Percentiles rank a stretch among this genome's conserved stretches.
These are phyloP conservation scores for Syngnathoides biaculeatus DNA, from an alignment of 2,113 vertebrate genomes.

Conservation along the genomic window DNA sequence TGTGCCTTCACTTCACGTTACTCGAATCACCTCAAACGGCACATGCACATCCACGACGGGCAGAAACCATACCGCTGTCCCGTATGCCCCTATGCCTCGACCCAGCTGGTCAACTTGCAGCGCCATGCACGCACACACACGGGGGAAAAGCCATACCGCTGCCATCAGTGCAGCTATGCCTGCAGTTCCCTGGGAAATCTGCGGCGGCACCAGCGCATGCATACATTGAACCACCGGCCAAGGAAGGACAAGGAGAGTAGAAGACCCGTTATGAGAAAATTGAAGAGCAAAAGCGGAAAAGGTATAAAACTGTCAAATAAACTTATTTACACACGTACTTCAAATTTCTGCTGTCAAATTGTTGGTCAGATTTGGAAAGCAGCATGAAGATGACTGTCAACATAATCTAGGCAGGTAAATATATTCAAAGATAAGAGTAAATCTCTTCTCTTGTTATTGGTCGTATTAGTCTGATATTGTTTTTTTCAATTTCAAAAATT, in stretches of 20 bases:
- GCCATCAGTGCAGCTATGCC: conserved; percentile 86
- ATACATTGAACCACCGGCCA: conserved; percentile 66
- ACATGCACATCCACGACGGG: conserved; percentile 98
- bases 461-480: too few species aligned
- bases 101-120: conserved; percentile 96
- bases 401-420: too few species aligned
- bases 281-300: conserved; percentile 60
- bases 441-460: too few species aligned
- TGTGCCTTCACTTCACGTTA: conserved; percentile 95
- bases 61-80: conserved; percentile 94
- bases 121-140: conserved; percentile 95
- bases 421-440: too few species aligned
- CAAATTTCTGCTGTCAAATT: background rate
- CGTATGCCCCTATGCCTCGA: conserved; percentile 89
- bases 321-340: background rate
- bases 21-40: conserved; percentile 94
- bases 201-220: conserved; percentile 92
- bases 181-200: conserved; percentile 97
- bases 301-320: conserved; percentile 43
- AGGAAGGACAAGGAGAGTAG: conserved; percentile 60
- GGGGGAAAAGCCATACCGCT: conserved; percentile 94
- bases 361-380: background rate
- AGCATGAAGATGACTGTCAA: too few species aligned
- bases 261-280: conserved; percentile 62
- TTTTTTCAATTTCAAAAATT: too few species aligned